Evolutionary conservation across 1,140 invertebrate genomes (phyloP).

Genomic region (Eurosta solidaginis): DNA sequence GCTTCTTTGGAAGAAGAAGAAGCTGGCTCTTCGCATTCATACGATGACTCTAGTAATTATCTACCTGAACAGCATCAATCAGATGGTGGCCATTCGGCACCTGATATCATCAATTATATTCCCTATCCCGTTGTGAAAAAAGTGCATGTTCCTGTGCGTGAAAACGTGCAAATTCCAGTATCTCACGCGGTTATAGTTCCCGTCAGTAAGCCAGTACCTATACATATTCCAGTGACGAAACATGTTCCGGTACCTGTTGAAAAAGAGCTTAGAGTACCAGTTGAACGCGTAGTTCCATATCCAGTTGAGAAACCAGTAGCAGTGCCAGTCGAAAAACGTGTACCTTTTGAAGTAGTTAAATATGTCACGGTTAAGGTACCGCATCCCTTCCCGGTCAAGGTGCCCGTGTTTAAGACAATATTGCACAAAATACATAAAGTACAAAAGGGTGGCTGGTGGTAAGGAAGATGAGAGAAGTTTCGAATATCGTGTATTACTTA

Average conservation of each 20-base stretch:
- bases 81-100: not conserved
- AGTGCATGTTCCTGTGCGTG: conserved; percentile 69
- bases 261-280: conserved; percentile 71
- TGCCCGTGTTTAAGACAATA: conserved; percentile 74
- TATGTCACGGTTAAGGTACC: conserved; percentile 73
- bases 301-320: conserved; percentile 74
- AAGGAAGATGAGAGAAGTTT: not conserved
- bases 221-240: conserved; percentile 74
- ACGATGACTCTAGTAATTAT: conserved; percentile 34
- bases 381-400: conserved; percentile 75
- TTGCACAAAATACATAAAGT: conserved; percentile 66
- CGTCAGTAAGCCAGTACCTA: conserved; percentile 74
- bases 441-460: conserved; percentile 60
- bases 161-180: conserved; percentile 69
- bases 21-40: not conserved
- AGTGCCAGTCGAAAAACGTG: conserved; percentile 73
- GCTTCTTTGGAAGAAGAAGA: conserved; percentile 35
- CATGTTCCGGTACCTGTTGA: conserved; percentile 72
- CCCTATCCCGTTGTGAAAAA: conserved; percentile 71
- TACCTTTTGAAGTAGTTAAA: conserved; percentile 73
- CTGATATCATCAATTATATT: conserved; percentile 73
- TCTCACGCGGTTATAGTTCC: conserved; percentile 73
- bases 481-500: not conserved
- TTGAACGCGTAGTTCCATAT: conserved; percentile 74
- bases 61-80: conserved; percentile 12